Evolutionary conservation across 2,888 invertebrate genomes (phyloP).

Genomic region (Congeria kusceri): DNA sequence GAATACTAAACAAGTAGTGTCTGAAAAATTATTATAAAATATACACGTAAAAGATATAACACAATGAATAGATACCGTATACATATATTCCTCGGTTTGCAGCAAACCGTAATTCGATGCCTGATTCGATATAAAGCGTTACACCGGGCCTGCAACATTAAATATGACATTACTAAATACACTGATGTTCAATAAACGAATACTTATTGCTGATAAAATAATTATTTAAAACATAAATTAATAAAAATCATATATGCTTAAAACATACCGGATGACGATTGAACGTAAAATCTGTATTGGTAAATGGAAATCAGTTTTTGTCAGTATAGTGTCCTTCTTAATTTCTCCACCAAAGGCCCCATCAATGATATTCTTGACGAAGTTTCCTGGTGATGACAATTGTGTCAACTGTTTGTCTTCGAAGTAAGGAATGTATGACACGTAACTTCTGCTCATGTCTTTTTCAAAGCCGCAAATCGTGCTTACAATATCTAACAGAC

Average conservation of each 20-base stretch:
- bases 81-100: slow-evolving; percentile 22
- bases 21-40: background rate
- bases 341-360: slow-evolving; percentile 14
- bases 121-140: background rate
- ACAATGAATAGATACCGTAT: background rate
- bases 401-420: background rate
- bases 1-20: too few species aligned
- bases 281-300: slow-evolving; percentile 6
- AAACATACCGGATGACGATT: slow-evolving; percentile 12
- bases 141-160: background rate
- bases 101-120: slow-evolving; percentile 4
- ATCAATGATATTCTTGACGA: background rate
- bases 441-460: slow-evolving; percentile 10
- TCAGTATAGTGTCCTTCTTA: background rate
- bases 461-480: slow-evolving; percentile 30
- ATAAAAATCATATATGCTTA: too few species aligned
- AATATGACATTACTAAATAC: too few species aligned
- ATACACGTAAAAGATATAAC: background rate
- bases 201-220: too few species aligned
- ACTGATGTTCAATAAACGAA: too few species aligned
- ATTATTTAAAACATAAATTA: too few species aligned
- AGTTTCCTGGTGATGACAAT: background rate
- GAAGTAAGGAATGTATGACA: slow-evolving; percentile 24
- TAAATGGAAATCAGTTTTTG: background rate
- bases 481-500: slow-evolving; percentile 2